These are phyloP conservation scores for Drusus annulatus DNA, from an alignment of 1,140 invertebrate species.

Conservation along the genomic window DNA sequence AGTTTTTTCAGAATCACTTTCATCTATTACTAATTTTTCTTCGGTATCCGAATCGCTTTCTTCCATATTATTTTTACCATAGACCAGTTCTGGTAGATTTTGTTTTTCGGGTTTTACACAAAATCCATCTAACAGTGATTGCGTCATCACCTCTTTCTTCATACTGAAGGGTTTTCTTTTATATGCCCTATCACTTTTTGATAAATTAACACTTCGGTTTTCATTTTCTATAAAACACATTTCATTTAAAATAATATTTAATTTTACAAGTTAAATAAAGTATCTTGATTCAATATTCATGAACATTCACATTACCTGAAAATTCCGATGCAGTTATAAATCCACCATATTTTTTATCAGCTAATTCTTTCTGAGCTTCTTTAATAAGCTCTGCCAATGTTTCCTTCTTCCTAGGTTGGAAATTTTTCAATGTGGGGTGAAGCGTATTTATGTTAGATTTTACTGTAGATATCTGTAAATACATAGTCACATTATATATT, in stretches of 20 bases:
- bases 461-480: slow-evolving; percentile 42
- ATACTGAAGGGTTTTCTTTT: slow-evolving; percentile 50
- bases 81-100: background rate
- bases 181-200: slow-evolving; percentile 52
- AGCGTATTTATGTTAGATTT: slow-evolving; percentile 55
- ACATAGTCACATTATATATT: background rate
- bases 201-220: slow-evolving; percentile 44
- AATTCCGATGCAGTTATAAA: slow-evolving; percentile 50
- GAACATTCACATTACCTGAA: slow-evolving; percentile 23
- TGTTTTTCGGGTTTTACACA: slow-evolving; percentile 40
- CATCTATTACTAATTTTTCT: slow-evolving; percentile 49
- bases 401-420: slow-evolving; percentile 41
- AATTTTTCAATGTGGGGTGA: slow-evolving; percentile 49
- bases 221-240: slow-evolving; percentile 39
- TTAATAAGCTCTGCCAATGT: slow-evolving; percentile 44
- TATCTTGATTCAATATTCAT: too few species aligned
- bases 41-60: slow-evolving; percentile 47
- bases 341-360: slow-evolving; percentile 32
- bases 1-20: slow-evolving; percentile 48
- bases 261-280: background rate
- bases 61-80: slow-evolving; percentile 16
- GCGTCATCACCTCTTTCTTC: slow-evolving; percentile 51
- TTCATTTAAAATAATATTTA: background rate
- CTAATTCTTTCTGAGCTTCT: slow-evolving; percentile 43
- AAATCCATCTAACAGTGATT: slow-evolving; percentile 52